Evolutionary conservation across 1,140 invertebrate genomes (phyloP).

Genomic region (Drosophila pseudoananassae): DNA sequence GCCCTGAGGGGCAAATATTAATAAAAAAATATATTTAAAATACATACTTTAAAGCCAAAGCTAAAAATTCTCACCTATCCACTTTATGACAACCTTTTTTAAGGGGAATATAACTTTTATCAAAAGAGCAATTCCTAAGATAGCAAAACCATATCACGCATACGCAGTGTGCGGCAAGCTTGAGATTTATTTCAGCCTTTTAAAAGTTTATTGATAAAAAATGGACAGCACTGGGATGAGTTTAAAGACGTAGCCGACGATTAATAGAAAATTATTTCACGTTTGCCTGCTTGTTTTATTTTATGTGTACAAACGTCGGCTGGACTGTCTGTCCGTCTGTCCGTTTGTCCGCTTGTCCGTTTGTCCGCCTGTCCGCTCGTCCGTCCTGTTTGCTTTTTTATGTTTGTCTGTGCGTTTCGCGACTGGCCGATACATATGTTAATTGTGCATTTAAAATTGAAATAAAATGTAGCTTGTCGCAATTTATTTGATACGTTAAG

Average conservation of each 20-base stretch:
- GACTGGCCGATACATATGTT: slow-evolving; percentile 43
- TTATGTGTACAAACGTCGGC: slow-evolving; percentile 27
- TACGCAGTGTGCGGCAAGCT: neutral
- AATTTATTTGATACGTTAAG: slow-evolving; percentile 47
- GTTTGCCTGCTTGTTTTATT: slow-evolving; percentile 53
- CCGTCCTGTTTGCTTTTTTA: neutral
- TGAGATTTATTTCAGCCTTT: neutral
- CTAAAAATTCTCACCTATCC: too few relatives aligned
- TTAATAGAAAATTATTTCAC: slow-evolving; percentile 68
- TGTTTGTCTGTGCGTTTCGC: slow-evolving; percentile 20
- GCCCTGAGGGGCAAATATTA: neutral
- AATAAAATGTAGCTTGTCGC: slow-evolving; percentile 70
- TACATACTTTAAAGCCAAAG: too few relatives aligned
- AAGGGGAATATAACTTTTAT: neutral
- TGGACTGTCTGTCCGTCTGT: slow-evolving; percentile 9
- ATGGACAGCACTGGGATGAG: slow-evolving; percentile 18
- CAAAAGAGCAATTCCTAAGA: neutral
- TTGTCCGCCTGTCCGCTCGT: slow-evolving; percentile 4
- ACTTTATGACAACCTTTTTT: neutral
- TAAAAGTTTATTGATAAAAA: neutral
- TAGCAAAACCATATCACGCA: slow-evolving; percentile 1
- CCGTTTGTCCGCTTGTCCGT: neutral
- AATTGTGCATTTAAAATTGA: slow-evolving; percentile 74
- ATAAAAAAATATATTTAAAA: neutral
- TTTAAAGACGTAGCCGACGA: slow-evolving; percentile 33